Base-by-base conservation (phyloP, 2,888 invertebrate genomes). In the Diarsia brunnea region DNA sequence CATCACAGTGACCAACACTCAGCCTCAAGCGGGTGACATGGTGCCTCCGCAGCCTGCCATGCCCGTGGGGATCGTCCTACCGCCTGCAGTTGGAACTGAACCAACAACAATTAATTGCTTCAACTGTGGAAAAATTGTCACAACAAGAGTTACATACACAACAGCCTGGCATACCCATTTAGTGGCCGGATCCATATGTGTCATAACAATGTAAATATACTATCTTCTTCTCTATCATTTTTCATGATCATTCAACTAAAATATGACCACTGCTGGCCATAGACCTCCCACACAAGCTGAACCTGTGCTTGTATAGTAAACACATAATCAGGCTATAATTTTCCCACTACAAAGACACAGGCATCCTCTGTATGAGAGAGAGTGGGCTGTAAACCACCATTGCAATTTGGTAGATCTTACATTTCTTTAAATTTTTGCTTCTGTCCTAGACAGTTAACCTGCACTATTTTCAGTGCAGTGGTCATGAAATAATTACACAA, bases 161-260 rank as follows among this genome's bases (percentile, higher is more conserved):
- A 96, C 96, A 19, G 95, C 96, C 60, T 96, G 96, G 96, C 96
- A 96, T 81, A 96, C 96, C 74, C 96, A 96, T 87, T 90, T 96
- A 83, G 95, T 96, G 49, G 96, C 96, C 79, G 96, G 96, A 79
- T 95, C 96, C 71, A 90, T 96, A 78, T 96, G 96, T 86, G 93
- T 96, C 27, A 94, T 95, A 69, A 96, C 96, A 24, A 95, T 96
- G 96, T 96, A 89, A 94, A 96, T 95, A 82, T 38, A 43, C 11
- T 19, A 14, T 10, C 21, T 67, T 49, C 10, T 47, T 60, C 1
- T 19, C 21, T 45, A 61, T 47, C 1, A 27, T n/a, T 27, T 27
- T 61, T 47, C 24, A 61, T 38, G 3, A 27, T 31, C 27, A 24
- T 63, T 43, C 14, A 45, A 24, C 4, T 27, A n/a, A 69, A 47